Evolutionary conservation across 2,888 invertebrate species (phyloP).

Genomic region (Amblyteles armatorius): DNA sequence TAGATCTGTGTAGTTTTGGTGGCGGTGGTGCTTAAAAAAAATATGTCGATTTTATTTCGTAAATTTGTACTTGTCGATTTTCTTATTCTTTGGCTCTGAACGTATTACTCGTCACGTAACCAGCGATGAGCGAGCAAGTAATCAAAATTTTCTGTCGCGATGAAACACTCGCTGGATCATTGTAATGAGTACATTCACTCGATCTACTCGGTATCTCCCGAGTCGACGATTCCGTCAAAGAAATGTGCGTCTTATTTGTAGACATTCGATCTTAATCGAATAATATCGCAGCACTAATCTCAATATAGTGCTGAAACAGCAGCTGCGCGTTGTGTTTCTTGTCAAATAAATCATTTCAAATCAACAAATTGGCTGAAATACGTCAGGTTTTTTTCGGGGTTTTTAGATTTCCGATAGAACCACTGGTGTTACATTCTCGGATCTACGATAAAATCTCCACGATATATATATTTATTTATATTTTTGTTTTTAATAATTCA

Average conservation of each 20-base stretch:
- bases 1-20: conserved; percentile 60
- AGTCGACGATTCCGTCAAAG: neutral
- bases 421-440: neutral
- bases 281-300: neutral
- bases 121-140: neutral
- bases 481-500: conserved; percentile 2
- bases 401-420: neutral
- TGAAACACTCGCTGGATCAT: neutral
- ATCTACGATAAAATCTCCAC: neutral
- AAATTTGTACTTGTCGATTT: conserved; percentile 33
- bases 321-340: neutral
- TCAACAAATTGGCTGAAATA: neutral
- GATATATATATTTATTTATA: neutral
- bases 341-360: neutral
- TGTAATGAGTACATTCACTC: neutral
- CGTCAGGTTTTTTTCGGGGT: neutral
- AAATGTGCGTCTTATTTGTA: neutral
- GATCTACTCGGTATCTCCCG: no score
- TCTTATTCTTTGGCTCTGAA: conserved; percentile 18
- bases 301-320: neutral
- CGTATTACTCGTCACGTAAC: neutral
- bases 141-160: neutral
- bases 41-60: conserved; percentile 39
- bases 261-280: conserved; percentile 1
- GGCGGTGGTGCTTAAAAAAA: conserved; percentile 55